These are phyloP conservation scores for Dynastes hyllus DNA, from an alignment of 2,888 invertebrate genomes.

Conservation along the genomic window DNA sequence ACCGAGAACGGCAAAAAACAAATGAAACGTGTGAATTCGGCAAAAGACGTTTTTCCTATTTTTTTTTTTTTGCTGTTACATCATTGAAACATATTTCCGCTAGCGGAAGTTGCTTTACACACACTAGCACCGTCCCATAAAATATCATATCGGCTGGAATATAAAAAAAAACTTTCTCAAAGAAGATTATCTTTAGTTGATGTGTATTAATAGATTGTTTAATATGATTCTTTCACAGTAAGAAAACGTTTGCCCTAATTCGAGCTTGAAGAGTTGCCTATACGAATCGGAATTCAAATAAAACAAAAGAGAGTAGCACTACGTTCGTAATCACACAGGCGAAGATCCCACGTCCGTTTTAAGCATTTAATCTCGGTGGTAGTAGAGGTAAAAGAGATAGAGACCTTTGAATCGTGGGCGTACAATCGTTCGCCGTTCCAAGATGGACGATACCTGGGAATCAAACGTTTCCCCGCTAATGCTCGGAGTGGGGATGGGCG, in stretches of 20 bases:
- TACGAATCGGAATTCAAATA: too few species aligned
- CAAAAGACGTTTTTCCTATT: constrained; percentile 25
- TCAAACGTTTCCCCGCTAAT: constrained; percentile 70
- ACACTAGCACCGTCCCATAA: neutral
- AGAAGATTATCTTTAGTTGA: neutral
- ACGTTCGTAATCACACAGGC: neutral
- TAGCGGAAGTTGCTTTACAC: constrained; percentile 12
- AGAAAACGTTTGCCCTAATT: neutral
- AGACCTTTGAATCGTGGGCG: constrained; percentile 57
- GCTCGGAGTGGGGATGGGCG: constrained; percentile 69
- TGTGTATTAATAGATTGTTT: neutral
- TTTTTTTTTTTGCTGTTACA: constrained; percentile 12
- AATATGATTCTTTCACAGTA: constrained; percentile 5
- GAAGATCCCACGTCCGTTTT: neutral
- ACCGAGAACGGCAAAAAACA: neutral
- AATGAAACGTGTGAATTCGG: constrained; percentile 34
- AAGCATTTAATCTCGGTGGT: constrained; percentile 6
- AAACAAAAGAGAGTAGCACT: neutral
- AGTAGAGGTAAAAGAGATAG: neutral
- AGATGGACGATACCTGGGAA: constrained; percentile 72
- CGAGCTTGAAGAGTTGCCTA: too few species aligned
- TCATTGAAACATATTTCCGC: constrained; percentile 19
- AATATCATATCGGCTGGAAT: neutral
- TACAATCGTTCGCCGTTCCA: constrained; percentile 55
- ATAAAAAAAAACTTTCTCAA: constrained; percentile 23